Evolutionary conservation across 2,797 vertebrate species (phyloP), one percentile per base, ranked within the genome.

Genomic region (Scomberomorus guttatus): DNA sequence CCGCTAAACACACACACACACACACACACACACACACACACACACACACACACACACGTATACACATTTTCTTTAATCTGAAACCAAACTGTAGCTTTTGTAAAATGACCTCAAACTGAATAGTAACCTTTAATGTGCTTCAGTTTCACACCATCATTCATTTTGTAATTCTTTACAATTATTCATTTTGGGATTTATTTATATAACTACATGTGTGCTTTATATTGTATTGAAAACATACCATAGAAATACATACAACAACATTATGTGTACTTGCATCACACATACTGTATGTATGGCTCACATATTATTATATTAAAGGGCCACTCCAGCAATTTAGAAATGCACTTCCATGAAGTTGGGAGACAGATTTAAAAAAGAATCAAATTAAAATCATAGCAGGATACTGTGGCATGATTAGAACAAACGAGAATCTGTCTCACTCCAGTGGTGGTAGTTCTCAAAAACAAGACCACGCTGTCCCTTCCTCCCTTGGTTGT

Each of bases 1-100:
- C 64, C 95, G 88, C 90, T 96, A 92, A 95, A 83, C 37, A 62
- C 64, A 52, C 15, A 25, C 37, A 20, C 58, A 77, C 18, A 39
- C 32, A 54, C 14, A 56, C 9, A 1, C 10, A 4, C 27, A 4
- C n/a, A n/a, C n/a, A 56, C 15, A 56, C 13, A 70, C n/a, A 11
- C 11, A 2, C 32, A 7, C 14, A 57, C 13, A 57, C 11, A 70
- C 18, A 15, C 13, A 3, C 34, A 8, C 12, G 20, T 17, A 66
- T 13, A 18, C 27, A 29, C 27, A 57, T 2, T n/a, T 27, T 32
- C 8, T 69, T 59, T 71, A 29, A 25, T 34, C 39, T 44, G 8
- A 55, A 73, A 57, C 22, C 32, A 56, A 50, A 58, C 25, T 48
- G 13, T 24, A 32, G 61, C 22, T 74, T 70, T 77, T 58, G 58